Conservation (phyloP, 2,888 invertebrate genomes). For the Dendrolimus pini region DNA sequence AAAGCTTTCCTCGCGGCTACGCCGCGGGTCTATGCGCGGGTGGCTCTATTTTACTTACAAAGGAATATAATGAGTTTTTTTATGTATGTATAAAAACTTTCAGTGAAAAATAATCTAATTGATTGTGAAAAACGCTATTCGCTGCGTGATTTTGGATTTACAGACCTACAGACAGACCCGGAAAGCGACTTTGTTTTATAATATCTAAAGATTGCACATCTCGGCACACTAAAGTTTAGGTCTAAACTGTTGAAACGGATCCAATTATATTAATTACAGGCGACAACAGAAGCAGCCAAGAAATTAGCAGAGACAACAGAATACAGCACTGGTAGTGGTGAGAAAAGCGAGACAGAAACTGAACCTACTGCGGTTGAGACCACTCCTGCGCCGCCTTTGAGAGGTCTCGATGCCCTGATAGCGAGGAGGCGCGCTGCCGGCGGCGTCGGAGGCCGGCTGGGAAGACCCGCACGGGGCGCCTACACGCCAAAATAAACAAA, state of each 20-base stretch:
- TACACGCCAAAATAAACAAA: slow-evolving; percentile 31
- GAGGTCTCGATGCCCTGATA: slow-evolving; percentile 81
- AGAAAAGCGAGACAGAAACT: slow-evolving; percentile 57
- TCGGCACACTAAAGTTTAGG: too few relatives aligned
- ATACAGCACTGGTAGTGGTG: slow-evolving; percentile 53
- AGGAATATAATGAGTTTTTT: too few relatives aligned
- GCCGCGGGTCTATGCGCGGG: too few relatives aligned
- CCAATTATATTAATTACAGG: slow-evolving; percentile 24
- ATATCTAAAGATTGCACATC: too few relatives aligned
- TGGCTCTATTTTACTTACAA: too few relatives aligned
- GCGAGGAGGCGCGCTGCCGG: slow-evolving; percentile 81
- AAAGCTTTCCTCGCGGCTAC: too few relatives aligned
- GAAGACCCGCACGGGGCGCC: slow-evolving; percentile 45
- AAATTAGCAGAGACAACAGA: slow-evolving; percentile 55
- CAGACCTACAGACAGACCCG: too few relatives aligned
- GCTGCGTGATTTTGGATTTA: too few relatives aligned
- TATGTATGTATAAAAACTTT: too few relatives aligned
- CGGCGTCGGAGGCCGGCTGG: slow-evolving; percentile 46
- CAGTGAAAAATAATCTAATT: too few relatives aligned
- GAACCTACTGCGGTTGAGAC: slow-evolving; percentile 50
- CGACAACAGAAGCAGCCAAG: slow-evolving; percentile 58
- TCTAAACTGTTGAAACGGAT: not conserved
- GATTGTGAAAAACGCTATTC: too few relatives aligned
- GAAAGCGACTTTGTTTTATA: too few relatives aligned
- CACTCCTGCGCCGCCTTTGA: slow-evolving; percentile 76